Evolutionary conservation across 2,113 vertebrate species (phyloP).

Genomic region (Cephalopholis sonnerati): DNA sequence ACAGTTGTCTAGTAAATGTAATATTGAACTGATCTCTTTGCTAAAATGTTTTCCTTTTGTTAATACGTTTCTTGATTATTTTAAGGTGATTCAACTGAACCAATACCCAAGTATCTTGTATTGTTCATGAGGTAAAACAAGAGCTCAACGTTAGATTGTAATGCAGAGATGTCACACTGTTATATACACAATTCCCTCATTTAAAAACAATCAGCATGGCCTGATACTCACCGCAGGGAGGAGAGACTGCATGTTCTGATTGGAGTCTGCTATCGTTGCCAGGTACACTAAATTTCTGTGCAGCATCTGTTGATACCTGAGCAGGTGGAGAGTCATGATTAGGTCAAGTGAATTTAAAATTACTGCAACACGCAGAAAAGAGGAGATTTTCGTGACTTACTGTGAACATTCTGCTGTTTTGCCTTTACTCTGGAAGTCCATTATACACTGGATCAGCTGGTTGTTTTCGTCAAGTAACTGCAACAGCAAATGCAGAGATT

Average conservation of each 20-base stretch:
- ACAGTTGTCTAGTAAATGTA: not conserved
- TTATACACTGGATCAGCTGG: constrained; percentile 99
- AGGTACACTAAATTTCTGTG: constrained; percentile 99
- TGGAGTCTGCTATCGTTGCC: constrained; percentile 99
- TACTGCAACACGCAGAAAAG: not conserved
- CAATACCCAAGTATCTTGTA: not conserved
- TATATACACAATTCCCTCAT: not conserved
- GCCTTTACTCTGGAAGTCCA: constrained; percentile 99
- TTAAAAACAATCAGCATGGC: not conserved
- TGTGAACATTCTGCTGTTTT: constrained; percentile 99
- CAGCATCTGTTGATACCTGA: constrained; percentile 97
- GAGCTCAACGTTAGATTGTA: not conserved
- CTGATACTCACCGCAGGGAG: constrained; percentile 95
- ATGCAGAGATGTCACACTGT: not conserved
- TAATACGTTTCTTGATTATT: not conserved
- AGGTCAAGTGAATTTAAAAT: not conserved
- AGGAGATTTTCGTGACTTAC: constrained; percentile 84
- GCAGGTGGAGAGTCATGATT: constrained; percentile 59
- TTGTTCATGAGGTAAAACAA: not conserved
- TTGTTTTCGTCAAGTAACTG: constrained; percentile 99
- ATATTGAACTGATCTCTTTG: not conserved
- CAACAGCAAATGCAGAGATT: constrained; percentile 54
- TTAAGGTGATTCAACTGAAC: not conserved
- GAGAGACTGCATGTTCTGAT: constrained; percentile 99
- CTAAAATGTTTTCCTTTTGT: not conserved